phyloP scores from a whole-genome alignment of 2,888 invertebrate species.

The Trachelus stipa region DNA sequence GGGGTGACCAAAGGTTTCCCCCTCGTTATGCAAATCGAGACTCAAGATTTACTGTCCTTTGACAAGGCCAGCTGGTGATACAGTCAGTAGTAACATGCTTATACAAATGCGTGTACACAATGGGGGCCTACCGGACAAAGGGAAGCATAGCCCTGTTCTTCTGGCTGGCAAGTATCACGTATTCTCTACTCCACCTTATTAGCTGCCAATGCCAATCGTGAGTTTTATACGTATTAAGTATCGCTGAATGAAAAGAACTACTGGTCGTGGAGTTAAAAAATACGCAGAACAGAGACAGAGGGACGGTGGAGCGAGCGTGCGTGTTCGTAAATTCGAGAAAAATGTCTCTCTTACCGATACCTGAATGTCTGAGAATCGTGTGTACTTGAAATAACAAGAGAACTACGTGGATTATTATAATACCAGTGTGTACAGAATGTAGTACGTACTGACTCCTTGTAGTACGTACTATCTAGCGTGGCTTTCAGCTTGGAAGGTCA shows the following conservation, averaged over 20 bases:
- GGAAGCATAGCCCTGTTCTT: background rate
- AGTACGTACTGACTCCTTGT: background rate
- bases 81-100: background rate
- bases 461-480: constrained; percentile 1
- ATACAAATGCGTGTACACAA: background rate
- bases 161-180: background rate
- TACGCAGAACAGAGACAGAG: no score
- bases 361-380: background rate
- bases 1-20: background rate
- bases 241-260: background rate
- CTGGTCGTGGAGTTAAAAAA: no score
- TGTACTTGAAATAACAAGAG: background rate
- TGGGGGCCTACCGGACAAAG: background rate
- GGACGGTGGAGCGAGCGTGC: background rate
- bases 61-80: background rate
- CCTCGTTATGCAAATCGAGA: background rate
- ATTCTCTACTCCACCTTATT: background rate
- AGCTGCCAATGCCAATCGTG: background rate
- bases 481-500: background rate
- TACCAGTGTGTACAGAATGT: background rate
- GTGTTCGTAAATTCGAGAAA: background rate
- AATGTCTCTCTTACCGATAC: background rate
- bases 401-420: background rate
- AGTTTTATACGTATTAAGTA: background rate
- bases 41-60: background rate